Percentiles rank a stretch among this genome's conserved stretches.
Conservation (phyloP, 2,797 vertebrate genomes). For the Mionectes olivaceus region DNA sequence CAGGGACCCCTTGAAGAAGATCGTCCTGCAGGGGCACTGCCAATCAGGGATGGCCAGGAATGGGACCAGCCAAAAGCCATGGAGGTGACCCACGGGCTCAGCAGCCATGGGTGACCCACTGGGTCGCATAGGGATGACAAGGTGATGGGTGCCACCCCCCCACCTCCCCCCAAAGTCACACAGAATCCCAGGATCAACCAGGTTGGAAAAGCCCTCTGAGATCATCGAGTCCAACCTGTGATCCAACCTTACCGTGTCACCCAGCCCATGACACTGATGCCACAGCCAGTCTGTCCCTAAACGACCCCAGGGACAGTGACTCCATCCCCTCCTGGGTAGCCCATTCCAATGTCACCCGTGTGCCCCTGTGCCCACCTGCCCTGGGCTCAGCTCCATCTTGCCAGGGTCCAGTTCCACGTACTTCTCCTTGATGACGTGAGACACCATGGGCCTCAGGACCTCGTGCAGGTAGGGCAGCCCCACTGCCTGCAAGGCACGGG, state of each 20-base stretch:
- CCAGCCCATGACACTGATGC: too few relatives aligned
- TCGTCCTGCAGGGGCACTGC: background rate
- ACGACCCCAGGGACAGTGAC: too few relatives aligned
- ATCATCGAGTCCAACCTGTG: too few relatives aligned
- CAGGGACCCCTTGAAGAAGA: slow-evolving; percentile 75
- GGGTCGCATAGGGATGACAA: too few relatives aligned
- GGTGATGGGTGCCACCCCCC: background rate
- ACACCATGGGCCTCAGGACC: slow-evolving; percentile 87
- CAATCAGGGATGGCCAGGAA: background rate
- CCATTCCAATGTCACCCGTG: too few relatives aligned
- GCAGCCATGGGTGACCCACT: background rate
- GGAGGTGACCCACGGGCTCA: fast-evolving
- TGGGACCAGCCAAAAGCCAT: background rate
- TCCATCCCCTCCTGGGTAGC: too few relatives aligned
- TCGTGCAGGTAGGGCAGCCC: slow-evolving; percentile 93
- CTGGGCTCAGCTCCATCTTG: slow-evolving; percentile 88
- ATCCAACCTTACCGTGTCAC: too few relatives aligned
- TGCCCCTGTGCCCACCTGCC: slow-evolving; percentile 73
- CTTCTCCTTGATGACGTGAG: slow-evolving; percentile 91
- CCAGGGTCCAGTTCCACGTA: slow-evolving; percentile 92
- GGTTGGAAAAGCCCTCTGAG: too few relatives aligned
- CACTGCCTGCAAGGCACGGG: slow-evolving; percentile 80
- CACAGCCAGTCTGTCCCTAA: too few relatives aligned
- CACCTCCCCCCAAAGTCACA: too few relatives aligned
- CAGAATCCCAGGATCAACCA: too few relatives aligned